Evolutionary conservation across 2,888 invertebrate species (phyloP).

Genomic region (Cetonia aurata): DNA sequence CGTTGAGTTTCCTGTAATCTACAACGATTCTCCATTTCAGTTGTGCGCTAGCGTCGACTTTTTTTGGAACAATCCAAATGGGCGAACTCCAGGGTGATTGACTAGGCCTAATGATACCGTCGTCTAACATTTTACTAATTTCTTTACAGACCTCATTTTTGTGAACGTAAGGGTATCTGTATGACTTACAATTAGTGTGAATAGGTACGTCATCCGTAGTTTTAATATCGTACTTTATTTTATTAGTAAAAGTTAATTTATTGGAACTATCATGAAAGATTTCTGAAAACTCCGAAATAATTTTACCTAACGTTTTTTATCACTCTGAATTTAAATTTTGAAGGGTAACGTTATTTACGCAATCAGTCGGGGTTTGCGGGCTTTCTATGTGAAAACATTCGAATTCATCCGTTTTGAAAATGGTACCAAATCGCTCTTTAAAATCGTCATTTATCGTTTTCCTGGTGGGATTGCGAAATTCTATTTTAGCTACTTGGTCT

Average conservation of each 20-base stretch:
- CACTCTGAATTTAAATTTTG: conserved; percentile 44
- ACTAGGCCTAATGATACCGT: conserved; percentile 47
- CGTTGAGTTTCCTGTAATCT: conserved; percentile 54
- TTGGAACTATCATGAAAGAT: conserved; percentile 28
- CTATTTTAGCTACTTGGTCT: conserved; percentile 12
- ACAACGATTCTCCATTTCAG: conserved; percentile 52
- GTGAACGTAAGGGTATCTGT: conserved; percentile 53
- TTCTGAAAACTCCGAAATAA: conserved; percentile 32
- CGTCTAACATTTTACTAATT: conserved; percentile 48
- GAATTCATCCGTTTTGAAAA: conserved; percentile 14
- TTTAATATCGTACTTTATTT: conserved; percentile 39
- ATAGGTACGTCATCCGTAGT: conserved; percentile 42
- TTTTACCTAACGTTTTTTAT: conserved; percentile 20
- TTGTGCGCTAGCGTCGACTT: conserved; percentile 49
- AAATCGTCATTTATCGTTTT: conserved; percentile 9
- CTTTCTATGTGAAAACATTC: conserved; percentile 33
- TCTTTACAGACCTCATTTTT: conserved; percentile 51
- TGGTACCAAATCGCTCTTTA: conserved; percentile 3
- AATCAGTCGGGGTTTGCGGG: not conserved
- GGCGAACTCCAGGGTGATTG: conserved; percentile 47
- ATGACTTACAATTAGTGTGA: conserved; percentile 50
- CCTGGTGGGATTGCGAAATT: conserved; percentile 14
- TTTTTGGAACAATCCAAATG: conserved; percentile 53
- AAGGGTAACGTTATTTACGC: conserved; percentile 39
- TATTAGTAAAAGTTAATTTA: conserved; percentile 33